A percentile compares a stretch with the other conserved stretches of the same genome.
Evolutionary conservation across 1,140 invertebrate genomes (phyloP).

Genomic region (Laupala kohalensis): DNA sequence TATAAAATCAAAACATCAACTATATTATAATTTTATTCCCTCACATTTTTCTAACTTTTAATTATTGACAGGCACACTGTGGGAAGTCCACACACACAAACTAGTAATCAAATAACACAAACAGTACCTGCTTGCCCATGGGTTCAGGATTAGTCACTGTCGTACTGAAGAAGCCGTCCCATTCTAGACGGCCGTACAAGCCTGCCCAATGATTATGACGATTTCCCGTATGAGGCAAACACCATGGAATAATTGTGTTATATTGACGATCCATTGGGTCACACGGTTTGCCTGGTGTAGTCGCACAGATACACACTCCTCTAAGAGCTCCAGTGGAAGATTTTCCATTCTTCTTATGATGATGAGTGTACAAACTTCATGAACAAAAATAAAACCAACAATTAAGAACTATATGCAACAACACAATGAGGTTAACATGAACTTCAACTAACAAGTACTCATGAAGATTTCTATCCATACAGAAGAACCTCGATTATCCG

Average conservation of each 20-base stretch:
- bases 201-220: slow-evolving; percentile 71
- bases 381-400: background rate
- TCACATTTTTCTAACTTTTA: too few relatives aligned
- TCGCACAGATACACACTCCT: slow-evolving; percentile 68
- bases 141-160: slow-evolving; percentile 83
- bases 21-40: too few relatives aligned
- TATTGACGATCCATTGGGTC: slow-evolving; percentile 62
- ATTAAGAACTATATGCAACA: background rate
- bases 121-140: slow-evolving; percentile 70
- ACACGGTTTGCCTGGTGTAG: slow-evolving; percentile 41
- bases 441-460: too few relatives aligned
- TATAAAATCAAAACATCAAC: too few relatives aligned
- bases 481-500: too few relatives aligned
- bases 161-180: slow-evolving; percentile 76
- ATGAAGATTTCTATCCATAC: too few relatives aligned
- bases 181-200: slow-evolving; percentile 60
- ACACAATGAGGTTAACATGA: too few relatives aligned
- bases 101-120: background rate
- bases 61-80: too few relatives aligned
- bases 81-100: too few relatives aligned
- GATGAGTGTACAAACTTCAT: slow-evolving; percentile 40
- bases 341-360: slow-evolving; percentile 55
- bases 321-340: slow-evolving; percentile 40
- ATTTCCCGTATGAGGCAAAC: slow-evolving; percentile 76
- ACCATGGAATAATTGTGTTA: slow-evolving; percentile 82